Percentiles rank a stretch among this genome's conserved stretches.
These are phyloP conservation scores for Eulemur coronatus DNA, from an alignment of 2,797 vertebrate genomes.

Conservation along the genomic window DNA sequence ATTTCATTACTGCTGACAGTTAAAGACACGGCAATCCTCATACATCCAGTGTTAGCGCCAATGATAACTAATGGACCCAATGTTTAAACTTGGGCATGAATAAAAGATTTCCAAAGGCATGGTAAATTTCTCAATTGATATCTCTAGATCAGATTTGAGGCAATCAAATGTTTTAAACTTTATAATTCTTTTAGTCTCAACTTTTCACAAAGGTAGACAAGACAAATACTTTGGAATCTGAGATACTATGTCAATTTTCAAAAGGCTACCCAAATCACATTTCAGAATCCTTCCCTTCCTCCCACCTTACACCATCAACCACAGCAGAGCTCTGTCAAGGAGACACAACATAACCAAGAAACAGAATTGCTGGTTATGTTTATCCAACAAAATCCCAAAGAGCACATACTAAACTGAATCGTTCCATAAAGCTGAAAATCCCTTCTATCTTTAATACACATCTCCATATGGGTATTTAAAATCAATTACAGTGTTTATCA, in stretches of 20 bases:
- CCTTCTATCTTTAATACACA: not conserved
- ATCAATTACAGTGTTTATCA: not conserved
- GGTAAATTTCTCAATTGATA: slow-evolving; percentile 6
- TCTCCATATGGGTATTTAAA: not conserved
- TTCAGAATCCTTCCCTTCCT: slow-evolving; percentile 50
- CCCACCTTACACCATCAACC: slow-evolving; percentile 13
- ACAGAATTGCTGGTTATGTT: slow-evolving; percentile 21
- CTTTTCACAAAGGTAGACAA: slow-evolving; percentile 54
- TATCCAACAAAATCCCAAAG: slow-evolving; percentile 18
- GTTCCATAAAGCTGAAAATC: not conserved
- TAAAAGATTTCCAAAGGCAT: slow-evolving; percentile 78
- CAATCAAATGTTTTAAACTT: slow-evolving; percentile 42
- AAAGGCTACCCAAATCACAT: slow-evolving; percentile 48
- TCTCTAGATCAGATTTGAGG: slow-evolving; percentile 9
- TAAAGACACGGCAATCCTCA: slow-evolving; percentile 77
- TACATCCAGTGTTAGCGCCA: slow-evolving; percentile 82
- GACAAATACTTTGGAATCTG: slow-evolving; percentile 56
- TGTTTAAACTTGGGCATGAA: slow-evolving; percentile 76
- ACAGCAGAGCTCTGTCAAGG: not conserved
- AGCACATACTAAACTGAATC: not conserved
- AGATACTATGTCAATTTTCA: slow-evolving; percentile 45
- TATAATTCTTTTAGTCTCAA: not conserved
- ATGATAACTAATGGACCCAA: slow-evolving; percentile 79
- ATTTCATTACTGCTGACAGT: slow-evolving; percentile 69
- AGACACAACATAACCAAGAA: not conserved